phyloP scores from a whole-genome alignment of 1,140 invertebrate species.

The Drosophila kepulauana region DNA sequence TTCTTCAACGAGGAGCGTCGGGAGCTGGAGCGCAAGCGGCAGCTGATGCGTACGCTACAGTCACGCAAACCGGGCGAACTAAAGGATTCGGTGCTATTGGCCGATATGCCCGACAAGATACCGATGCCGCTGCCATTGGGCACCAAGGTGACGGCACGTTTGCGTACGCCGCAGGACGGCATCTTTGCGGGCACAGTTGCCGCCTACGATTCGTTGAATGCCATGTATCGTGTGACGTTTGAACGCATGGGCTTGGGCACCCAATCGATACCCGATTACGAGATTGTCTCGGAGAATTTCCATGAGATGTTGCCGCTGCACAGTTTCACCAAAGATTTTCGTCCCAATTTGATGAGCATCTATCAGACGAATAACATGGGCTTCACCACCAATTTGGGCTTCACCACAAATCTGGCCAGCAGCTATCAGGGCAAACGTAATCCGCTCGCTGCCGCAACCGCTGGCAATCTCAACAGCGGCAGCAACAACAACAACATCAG shows the following conservation, averaged over 20 bases:
- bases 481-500: constrained; percentile 87
- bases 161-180: constrained; percentile 97
- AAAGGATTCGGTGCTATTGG: constrained; percentile 89
- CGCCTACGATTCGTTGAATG: constrained; percentile 98
- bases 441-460: constrained; percentile 1
- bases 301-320: constrained; percentile 95
- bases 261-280: constrained; percentile 98
- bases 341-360: constrained; percentile 88
- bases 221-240: constrained; percentile 99
- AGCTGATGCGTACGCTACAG: constrained; percentile 97
- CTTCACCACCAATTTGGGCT: constrained; percentile 70
- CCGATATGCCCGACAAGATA: constrained; percentile 97
- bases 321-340: constrained; percentile 92
- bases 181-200: constrained; percentile 98
- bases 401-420: constrained; percentile 58
- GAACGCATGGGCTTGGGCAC: constrained; percentile 97
- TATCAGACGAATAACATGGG: constrained; percentile 75
- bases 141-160: constrained; percentile 96
- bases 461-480: constrained; percentile 84
- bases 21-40: constrained; percentile 95
- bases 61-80: constrained; percentile 93
- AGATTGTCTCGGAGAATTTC: constrained; percentile 96
- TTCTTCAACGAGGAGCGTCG: constrained; percentile 98
- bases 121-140: constrained; percentile 98
- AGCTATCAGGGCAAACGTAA: constrained; percentile 50